Conservation (phyloP, 2,113 vertebrate genomes). For the Dipodomys stephensi region DNA sequence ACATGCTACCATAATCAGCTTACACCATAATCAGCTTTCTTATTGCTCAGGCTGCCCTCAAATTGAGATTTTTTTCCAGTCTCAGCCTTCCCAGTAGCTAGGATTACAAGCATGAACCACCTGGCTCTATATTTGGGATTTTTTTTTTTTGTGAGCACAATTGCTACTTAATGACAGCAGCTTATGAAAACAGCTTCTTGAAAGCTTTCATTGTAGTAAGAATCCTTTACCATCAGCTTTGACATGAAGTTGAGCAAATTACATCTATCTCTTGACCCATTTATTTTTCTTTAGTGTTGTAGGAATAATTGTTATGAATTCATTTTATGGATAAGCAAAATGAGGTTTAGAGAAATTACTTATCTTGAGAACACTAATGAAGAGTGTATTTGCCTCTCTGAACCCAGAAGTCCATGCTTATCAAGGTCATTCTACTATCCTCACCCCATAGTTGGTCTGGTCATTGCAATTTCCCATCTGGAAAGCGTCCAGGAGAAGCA, state of each 20-base stretch:
- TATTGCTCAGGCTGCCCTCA: too few relatives aligned
- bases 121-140: background rate
- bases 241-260: background rate
- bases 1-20: too few relatives aligned
- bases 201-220: conserved; percentile 20
- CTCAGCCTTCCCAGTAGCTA: too few relatives aligned
- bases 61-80: too few relatives aligned
- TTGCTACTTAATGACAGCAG: background rate
- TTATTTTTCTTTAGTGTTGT: conserved; percentile 36
- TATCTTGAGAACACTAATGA: background rate
- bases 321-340: conserved; percentile 44
- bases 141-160: background rate
- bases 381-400: conserved; percentile 14
- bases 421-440: background rate
- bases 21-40: too few relatives aligned
- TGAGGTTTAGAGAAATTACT: conserved; percentile 13
- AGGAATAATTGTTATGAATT: background rate
- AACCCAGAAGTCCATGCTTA: background rate
- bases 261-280: background rate
- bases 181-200: conserved; percentile 27
- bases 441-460: background rate
- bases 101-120: too few relatives aligned
- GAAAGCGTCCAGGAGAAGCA: background rate
- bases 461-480: background rate
- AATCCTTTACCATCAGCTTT: background rate